Conservation (phyloP, 2,113 vertebrate genomes). For the Hydropotes inermis region DNA sequence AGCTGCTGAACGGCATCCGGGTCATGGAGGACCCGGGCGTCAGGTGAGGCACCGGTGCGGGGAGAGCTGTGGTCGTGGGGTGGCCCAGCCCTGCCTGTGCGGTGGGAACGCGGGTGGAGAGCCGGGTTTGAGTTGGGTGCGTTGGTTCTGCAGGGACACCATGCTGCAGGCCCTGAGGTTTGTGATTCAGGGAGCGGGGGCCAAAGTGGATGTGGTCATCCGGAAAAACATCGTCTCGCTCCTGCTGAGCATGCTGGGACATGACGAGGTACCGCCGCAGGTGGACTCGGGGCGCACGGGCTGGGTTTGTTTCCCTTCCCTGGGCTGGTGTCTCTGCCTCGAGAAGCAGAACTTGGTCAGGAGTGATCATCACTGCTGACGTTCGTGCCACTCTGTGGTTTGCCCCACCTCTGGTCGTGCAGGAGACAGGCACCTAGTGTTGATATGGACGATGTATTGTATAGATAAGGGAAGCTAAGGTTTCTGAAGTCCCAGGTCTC, state of each 20-base stretch:
- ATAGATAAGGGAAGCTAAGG: background rate
- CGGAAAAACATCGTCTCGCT: conserved; percentile 90
- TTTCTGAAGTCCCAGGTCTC: background rate
- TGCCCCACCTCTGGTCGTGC: background rate
- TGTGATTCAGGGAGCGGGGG: conserved; percentile 94
- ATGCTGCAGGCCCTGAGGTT: conserved; percentile 97
- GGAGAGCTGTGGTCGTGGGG: background rate
- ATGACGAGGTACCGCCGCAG: conserved; percentile 90
- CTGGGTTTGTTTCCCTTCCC: background rate
- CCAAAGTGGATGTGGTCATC: conserved; percentile 92
- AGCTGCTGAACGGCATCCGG: conserved; percentile 92
- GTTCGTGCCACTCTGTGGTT: background rate
- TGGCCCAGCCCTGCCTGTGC: fast-evolving
- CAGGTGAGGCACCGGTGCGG: conserved; percentile 78
- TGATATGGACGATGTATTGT: background rate
- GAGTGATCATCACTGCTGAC: background rate
- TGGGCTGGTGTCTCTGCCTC: background rate
- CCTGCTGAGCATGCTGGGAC: conserved; percentile 96
- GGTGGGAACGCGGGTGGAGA: fast-evolving
- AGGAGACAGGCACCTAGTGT: background rate
- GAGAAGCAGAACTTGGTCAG: background rate
- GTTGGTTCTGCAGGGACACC: conserved; percentile 87
- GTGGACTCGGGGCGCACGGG: background rate
- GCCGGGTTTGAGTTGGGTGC: background rate
- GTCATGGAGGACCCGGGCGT: conserved; percentile 93